Conservation (phyloP, 1,140 invertebrate species). For the Listronotus bonariensis region DNA sequence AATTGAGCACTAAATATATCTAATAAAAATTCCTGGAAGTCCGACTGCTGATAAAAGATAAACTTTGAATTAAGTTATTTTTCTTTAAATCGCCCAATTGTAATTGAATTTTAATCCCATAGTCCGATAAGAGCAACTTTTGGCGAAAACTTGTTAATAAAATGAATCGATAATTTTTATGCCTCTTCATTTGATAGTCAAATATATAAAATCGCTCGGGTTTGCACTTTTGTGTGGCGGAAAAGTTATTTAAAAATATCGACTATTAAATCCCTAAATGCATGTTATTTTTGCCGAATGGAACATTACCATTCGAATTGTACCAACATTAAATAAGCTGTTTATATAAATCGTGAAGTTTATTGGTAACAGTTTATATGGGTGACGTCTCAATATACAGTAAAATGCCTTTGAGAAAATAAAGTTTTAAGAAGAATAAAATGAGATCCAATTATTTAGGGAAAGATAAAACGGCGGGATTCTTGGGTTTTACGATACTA, state of each 20-base stretch:
- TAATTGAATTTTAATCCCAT: too few species aligned
- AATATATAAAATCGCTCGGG: background rate
- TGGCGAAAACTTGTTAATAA: too few species aligned
- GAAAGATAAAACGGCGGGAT: constrained; percentile 17
- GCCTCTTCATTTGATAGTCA: too few species aligned
- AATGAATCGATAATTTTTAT: too few species aligned
- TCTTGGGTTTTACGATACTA: constrained; percentile 13
- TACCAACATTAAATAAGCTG: constrained; percentile 8
- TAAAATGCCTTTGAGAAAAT: constrained; percentile 16
- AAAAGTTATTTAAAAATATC: constrained; percentile 11
- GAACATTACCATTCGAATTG: constrained; percentile 20
- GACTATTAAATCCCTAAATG: constrained; percentile 5
- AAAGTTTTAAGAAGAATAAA: constrained; percentile 14
- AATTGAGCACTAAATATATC: too few species aligned
- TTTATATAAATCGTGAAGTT: constrained; percentile 13
- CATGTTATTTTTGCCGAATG: constrained; percentile 13
- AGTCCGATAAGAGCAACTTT: too few species aligned
- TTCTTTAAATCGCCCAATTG: too few species aligned
- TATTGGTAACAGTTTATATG: constrained; percentile 18
- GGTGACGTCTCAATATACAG: constrained; percentile 19
- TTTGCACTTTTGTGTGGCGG: background rate
- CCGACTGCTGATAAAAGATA: too few species aligned
- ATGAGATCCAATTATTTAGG: constrained; percentile 20
- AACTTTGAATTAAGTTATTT: too few species aligned
- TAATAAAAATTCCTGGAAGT: too few species aligned